phyloP scores from a whole-genome alignment of 2,113 vertebrate species.

The Haemorhous mexicanus region DNA sequence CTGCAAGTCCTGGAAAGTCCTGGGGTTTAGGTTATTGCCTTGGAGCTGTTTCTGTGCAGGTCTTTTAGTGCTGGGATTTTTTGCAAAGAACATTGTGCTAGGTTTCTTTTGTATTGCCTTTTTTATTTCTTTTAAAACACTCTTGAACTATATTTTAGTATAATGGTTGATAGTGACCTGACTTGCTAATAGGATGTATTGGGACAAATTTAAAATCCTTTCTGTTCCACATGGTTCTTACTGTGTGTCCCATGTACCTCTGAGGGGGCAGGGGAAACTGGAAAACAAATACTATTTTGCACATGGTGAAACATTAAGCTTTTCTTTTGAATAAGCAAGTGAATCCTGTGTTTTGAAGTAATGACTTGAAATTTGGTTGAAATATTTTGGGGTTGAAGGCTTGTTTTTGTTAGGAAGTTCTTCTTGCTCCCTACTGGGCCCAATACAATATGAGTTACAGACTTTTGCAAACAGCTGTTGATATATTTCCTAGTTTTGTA shows the following conservation, averaged over 20 bases:
- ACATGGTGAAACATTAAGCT: not conserved
- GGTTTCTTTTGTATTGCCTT: not conserved
- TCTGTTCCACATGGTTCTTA: not conserved
- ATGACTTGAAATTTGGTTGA: not conserved
- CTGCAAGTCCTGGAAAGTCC: not conserved
- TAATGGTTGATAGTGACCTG: not conserved
- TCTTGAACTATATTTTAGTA: conserved; percentile 27
- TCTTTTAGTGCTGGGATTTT: not conserved
- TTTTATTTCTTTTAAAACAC: not conserved
- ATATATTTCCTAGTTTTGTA: not conserved
- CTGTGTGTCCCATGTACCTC: not conserved
- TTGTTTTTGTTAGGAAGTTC: not conserved
- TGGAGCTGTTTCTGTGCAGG: not conserved
- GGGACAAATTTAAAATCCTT: not conserved
- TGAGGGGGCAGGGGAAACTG: not conserved
- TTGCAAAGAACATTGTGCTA: not conserved
- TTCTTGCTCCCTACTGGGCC: not conserved
- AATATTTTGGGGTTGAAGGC: not conserved
- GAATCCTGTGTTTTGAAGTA: not conserved
- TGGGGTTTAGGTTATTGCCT: not conserved
- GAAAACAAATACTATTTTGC: not conserved
- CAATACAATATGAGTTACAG: not conserved
- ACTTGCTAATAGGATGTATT: not conserved
- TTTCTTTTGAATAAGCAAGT: not conserved
- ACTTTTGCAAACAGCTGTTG: not conserved